Conservation (phyloP, 2,113 vertebrate species). For the Gambusia holbrooki region DNA sequence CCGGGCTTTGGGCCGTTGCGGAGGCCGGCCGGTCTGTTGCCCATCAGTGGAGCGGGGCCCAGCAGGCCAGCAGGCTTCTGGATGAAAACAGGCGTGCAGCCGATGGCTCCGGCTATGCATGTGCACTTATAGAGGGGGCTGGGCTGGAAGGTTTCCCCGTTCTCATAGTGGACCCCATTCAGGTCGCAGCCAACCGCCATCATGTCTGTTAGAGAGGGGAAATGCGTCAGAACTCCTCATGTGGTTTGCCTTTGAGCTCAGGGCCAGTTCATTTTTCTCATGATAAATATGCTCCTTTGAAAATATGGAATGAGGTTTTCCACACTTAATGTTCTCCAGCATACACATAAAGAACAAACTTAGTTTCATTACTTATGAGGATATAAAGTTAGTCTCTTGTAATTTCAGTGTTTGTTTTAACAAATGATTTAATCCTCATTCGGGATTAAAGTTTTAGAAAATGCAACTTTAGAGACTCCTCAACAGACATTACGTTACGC, state of each 20-base stretch:
- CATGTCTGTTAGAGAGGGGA: constrained; percentile 81
- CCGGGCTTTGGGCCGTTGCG: constrained; percentile 61
- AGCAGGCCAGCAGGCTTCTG: constrained; percentile 77
- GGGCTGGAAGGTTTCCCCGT: constrained; percentile 91
- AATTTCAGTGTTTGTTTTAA: neutral
- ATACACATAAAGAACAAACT: neutral
- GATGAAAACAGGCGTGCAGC: constrained; percentile 88
- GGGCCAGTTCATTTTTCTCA: neutral
- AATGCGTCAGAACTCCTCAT: neutral
- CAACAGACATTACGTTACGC: neutral
- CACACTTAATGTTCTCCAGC: neutral
- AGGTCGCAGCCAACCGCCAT: constrained; percentile 93
- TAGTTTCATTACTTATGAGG: neutral
- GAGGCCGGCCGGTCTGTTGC: constrained; percentile 69
- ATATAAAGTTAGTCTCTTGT: neutral
- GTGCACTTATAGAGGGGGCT: constrained; percentile 89
- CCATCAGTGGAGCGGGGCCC: constrained; percentile 64
- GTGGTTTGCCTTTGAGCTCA: neutral
- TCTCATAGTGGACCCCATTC: constrained; percentile 87
- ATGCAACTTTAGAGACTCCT: neutral
- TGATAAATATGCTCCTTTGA: neutral
- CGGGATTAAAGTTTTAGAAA: neutral
- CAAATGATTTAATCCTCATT: neutral
- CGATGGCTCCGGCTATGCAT: constrained; percentile 91
- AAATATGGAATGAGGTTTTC: neutral